Percentiles rank a stretch among this genome's conserved stretches.
phyloP scores from a whole-genome alignment of 1,140 invertebrate genomes.

The Saxidomus purpurata region DNA sequence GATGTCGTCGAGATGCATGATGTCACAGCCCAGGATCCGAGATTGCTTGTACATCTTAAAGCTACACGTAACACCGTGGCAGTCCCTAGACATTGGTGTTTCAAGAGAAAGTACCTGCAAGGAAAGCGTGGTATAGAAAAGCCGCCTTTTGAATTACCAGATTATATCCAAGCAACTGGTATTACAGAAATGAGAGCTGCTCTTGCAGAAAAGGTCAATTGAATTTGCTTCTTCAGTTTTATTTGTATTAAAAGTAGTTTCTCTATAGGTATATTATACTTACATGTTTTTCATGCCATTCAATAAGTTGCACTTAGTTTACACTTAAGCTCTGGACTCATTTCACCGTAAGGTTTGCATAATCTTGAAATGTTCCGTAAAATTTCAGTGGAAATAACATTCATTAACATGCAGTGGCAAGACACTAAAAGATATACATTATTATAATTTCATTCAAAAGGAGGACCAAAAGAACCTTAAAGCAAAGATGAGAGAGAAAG shows the following conservation, averaged over 20 bases:
- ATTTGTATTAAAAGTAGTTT: no score
- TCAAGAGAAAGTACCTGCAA: constrained; percentile 98
- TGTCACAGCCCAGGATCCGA: constrained; percentile 98
- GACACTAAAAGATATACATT: no score
- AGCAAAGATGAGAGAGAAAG: constrained; percentile 99
- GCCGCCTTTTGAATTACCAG: constrained; percentile 98
- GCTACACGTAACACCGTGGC: constrained; percentile 97
- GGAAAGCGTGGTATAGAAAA: constrained; percentile 99
- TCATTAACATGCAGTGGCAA: no score
- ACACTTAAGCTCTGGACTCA: no score
- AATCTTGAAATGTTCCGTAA: no score
- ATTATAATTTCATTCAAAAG: no score
- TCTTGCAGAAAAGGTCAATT: constrained; percentile 94
- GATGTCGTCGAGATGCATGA: constrained; percentile 99
- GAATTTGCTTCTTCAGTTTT: no score
- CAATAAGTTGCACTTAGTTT: no score
- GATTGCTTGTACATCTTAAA: constrained; percentile 97
- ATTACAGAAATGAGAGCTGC: constrained; percentile 99
- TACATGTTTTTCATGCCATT: no score
- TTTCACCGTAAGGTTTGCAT: no score
- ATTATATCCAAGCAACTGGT: constrained; percentile 99
- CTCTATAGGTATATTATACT: no score
- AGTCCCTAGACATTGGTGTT: constrained; percentile 99
- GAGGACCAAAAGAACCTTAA: constrained; percentile 99
- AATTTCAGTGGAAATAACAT: no score